Percentiles rank a stretch among this genome's conserved stretches.
These are phyloP conservation scores for Mechanitis messenoides DNA, from an alignment of 2,888 invertebrate genomes.

Conservation along the genomic window DNA sequence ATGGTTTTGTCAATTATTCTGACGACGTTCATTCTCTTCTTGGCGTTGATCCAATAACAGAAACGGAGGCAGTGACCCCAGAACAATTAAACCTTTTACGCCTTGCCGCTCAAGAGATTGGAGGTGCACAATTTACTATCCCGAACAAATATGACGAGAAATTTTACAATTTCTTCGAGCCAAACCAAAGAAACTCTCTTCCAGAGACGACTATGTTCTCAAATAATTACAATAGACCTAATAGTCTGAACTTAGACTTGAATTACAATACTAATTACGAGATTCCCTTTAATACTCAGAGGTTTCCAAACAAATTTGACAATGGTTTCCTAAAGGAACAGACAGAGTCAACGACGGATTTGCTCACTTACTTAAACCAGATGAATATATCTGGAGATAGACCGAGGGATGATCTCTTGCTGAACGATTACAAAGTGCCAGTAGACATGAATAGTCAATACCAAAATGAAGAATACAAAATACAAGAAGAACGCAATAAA, in stretches of 20 bases:
- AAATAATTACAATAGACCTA: conserved; percentile 56
- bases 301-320: conserved; percentile 53
- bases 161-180: conserved; percentile 67
- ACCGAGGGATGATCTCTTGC: conserved; percentile 46
- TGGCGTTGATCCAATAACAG: conserved; percentile 53
- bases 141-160: conserved; percentile 60
- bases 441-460: conserved; percentile 58
- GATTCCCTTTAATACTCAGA: conserved; percentile 43
- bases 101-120: conserved; percentile 71
- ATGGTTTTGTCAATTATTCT: conserved; percentile 56
- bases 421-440: conserved; percentile 57
- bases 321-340: conserved; percentile 46
- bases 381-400: conserved; percentile 54
- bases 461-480: conserved; percentile 52
- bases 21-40: conserved; percentile 55
- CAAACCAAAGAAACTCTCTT: conserved; percentile 67
- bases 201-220: conserved; percentile 60
- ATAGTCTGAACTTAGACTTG: conserved; percentile 63
- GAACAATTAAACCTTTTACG: conserved; percentile 68
- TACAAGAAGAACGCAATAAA: conserved; percentile 56
- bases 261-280: conserved; percentile 55
- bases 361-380: conserved; percentile 58
- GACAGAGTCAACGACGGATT: conserved; percentile 51
- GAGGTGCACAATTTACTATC: conserved; percentile 65
- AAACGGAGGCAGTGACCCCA: conserved; percentile 53